A percentile compares a stretch with the other conserved stretches of the same genome.
phyloP scores from a whole-genome alignment of 2,888 invertebrate genomes.

The Alcis repandata region DNA sequence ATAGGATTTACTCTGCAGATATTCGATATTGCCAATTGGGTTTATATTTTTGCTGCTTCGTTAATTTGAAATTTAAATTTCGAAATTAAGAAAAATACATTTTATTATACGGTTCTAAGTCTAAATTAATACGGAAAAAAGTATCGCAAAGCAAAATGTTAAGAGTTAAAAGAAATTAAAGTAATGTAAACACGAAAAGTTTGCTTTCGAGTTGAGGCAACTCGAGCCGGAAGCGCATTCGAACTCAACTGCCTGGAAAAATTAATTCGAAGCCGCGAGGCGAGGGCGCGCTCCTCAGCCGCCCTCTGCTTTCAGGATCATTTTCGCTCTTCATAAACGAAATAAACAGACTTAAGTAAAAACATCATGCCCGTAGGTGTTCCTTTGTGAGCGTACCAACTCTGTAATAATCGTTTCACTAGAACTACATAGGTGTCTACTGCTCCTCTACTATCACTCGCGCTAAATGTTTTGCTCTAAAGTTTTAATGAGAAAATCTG shows the following conservation, averaged over 20 bases:
- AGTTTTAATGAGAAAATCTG: slow-evolving; percentile 59
- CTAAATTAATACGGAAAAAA: slow-evolving; percentile 59
- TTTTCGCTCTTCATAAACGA: slow-evolving; percentile 67
- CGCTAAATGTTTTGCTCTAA: slow-evolving; percentile 48
- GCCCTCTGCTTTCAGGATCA: slow-evolving; percentile 64
- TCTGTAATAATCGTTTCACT: slow-evolving; percentile 50
- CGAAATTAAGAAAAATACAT: background rate
- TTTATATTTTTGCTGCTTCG: slow-evolving; percentile 34
- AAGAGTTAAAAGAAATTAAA: slow-evolving; percentile 81
- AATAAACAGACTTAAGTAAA: slow-evolving; percentile 60
- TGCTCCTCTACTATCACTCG: slow-evolving; percentile 34
- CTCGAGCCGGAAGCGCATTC: slow-evolving; percentile 82
- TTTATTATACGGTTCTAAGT: background rate
- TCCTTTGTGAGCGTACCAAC: slow-evolving; percentile 48
- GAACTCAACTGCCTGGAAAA: slow-evolving; percentile 85
- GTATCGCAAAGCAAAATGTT: slow-evolving; percentile 74
- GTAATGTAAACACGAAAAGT: slow-evolving; percentile 84
- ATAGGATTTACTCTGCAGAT: slow-evolving; percentile 66
- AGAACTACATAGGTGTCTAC: slow-evolving; percentile 27
- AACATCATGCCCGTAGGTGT: slow-evolving; percentile 58
- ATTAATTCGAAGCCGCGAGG: slow-evolving; percentile 78
- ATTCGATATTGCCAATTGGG: slow-evolving; percentile 51
- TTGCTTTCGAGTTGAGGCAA: slow-evolving; percentile 82
- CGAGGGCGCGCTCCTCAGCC: slow-evolving; percentile 54
- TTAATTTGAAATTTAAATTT: no score